Evolutionary conservation across 2,113 vertebrate genomes (phyloP).

Genomic region (Lathamus discolor): DNA sequence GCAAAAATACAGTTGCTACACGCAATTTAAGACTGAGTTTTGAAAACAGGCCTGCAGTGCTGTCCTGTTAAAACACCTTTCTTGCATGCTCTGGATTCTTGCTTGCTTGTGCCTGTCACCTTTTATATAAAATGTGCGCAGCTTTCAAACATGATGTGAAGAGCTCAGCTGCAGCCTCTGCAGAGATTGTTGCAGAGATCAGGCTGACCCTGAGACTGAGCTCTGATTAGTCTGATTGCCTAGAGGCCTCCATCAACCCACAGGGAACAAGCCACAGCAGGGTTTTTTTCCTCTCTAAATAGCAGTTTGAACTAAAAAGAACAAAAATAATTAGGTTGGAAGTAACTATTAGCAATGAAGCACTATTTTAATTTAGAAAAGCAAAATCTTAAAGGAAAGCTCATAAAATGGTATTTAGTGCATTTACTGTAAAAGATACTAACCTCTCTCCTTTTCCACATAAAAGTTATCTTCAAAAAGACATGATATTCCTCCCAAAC

Average conservation of each 20-base stretch:
- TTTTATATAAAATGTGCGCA: background rate
- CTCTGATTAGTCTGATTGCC: slow-evolving; percentile 21
- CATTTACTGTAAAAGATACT: background rate
- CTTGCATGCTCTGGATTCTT: background rate
- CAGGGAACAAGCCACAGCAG: background rate
- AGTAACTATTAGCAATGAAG: background rate
- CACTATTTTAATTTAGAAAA: background rate
- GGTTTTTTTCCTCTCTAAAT: background rate
- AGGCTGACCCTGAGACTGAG: background rate
- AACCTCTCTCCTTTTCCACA: background rate
- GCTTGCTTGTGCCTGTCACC: background rate
- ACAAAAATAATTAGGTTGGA: slow-evolving; percentile 27
- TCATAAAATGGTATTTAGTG: background rate
- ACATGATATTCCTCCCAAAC: background rate
- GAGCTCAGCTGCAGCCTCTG: background rate
- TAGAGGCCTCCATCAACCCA: background rate
- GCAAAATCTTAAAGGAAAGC: background rate
- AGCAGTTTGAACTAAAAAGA: background rate
- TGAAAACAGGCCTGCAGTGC: background rate
- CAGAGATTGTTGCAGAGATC: background rate
- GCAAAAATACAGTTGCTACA: background rate
- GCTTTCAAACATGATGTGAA: background rate
- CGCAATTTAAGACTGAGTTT: background rate
- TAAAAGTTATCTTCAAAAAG: background rate
- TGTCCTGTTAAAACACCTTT: background rate